A percentile compares a stretch with the other conserved stretches of the same genome.
phyloP scores from a whole-genome alignment of 2,113 vertebrate genomes.

The Varanus salvator region DNA sequence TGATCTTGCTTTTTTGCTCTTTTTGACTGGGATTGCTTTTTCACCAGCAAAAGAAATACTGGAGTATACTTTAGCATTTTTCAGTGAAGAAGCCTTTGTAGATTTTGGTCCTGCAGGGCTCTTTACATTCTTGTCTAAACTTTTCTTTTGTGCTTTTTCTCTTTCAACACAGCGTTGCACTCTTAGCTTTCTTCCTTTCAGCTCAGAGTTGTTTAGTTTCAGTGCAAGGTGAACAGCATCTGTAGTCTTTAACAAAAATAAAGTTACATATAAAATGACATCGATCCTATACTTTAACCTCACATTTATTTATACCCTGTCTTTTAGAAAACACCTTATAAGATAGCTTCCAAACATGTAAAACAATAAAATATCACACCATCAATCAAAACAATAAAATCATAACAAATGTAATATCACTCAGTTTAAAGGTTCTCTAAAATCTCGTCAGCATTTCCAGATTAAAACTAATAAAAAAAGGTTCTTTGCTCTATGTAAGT shows the following conservation, averaged over 20 bases:
- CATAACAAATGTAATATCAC: neutral
- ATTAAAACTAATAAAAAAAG: neutral
- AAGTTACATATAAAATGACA: neutral
- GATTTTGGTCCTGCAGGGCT: slow-evolving; percentile 47
- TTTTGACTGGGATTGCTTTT: slow-evolving; percentile 70
- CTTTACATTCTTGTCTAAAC: slow-evolving; percentile 33
- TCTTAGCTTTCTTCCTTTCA: slow-evolving; percentile 85
- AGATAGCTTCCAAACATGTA: neutral
- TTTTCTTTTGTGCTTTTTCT: slow-evolving; percentile 63
- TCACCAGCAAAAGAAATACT: slow-evolving; percentile 82
- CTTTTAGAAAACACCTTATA: neutral
- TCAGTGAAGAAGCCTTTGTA: slow-evolving; percentile 31
- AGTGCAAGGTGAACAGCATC: slow-evolving; percentile 92
- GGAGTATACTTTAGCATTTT: slow-evolving; percentile 37
- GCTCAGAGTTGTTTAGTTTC: slow-evolving; percentile 84
- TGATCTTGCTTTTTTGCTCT: slow-evolving; percentile 72
- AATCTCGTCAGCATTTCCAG: neutral
- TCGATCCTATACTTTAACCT: neutral
- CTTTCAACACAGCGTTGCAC: slow-evolving; percentile 84
- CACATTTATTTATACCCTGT: neutral
- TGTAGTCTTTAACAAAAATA: slow-evolving; percentile 73
- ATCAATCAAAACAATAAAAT: neutral
- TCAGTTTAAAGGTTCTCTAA: neutral
- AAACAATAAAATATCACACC: neutral
- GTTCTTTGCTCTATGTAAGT: neutral